These are phyloP conservation scores for Portevinia maculata DNA, from an alignment of 2,888 invertebrate species.

Conservation along the genomic window DNA sequence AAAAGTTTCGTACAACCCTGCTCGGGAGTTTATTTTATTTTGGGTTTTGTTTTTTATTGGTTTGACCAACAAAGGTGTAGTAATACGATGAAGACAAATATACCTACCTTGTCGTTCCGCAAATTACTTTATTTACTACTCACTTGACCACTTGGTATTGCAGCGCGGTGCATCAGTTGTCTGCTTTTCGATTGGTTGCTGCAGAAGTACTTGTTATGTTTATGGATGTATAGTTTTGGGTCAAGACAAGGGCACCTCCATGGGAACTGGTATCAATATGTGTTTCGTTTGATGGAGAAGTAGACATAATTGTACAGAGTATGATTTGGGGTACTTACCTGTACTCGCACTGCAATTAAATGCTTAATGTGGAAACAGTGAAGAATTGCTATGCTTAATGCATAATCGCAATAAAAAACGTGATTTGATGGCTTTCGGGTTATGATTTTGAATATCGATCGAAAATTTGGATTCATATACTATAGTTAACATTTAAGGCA, in stretches of 20 bases:
- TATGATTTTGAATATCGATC: slow-evolving; percentile 7
- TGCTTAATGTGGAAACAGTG: no score
- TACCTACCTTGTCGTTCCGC: slow-evolving; percentile 21
- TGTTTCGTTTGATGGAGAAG: neutral
- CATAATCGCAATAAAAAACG: no score
- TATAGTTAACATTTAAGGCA: no score
- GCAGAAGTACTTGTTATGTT: slow-evolving; percentile 11
- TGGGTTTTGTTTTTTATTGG: neutral
- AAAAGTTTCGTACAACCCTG: no score
- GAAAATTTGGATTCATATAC: no score
- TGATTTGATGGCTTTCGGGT: neutral
- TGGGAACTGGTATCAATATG: slow-evolving; percentile 20
- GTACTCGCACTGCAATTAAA: no score
- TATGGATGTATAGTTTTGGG: slow-evolving; percentile 29
- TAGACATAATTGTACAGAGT: no score
- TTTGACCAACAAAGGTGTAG: slow-evolving; percentile 35
- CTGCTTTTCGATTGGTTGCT: slow-evolving; percentile 11
- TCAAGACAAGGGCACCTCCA: slow-evolving; percentile 41
- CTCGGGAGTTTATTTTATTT: slow-evolving; percentile 6
- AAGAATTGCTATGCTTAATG: no score
- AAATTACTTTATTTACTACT: slow-evolving; percentile 40
- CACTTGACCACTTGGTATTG: slow-evolving; percentile 12
- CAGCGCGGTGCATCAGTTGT: slow-evolving; percentile 3
- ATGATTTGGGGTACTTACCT: no score
- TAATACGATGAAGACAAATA: slow-evolving; percentile 34